Evolutionary conservation across 1,140 invertebrate genomes (phyloP), one percentile per base, ranked within the genome.

Genomic region (Adoxophyes honmai): DNA sequence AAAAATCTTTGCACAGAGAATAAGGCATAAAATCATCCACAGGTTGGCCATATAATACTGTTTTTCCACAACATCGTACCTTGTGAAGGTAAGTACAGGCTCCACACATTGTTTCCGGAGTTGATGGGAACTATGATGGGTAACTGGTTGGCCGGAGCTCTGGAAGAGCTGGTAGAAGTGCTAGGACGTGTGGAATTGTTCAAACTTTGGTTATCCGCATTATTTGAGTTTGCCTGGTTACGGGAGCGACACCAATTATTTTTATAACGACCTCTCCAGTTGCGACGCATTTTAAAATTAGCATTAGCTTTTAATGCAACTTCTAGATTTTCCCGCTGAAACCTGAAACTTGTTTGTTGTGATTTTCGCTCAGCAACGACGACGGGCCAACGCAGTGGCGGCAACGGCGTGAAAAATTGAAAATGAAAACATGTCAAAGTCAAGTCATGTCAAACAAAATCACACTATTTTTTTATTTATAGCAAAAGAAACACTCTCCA

Each of bases 41-140:
- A n/a, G n/a, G n/a, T n/a, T n/a, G n/a, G n/a, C n/a, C n/a, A n/a
- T 39, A 9, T 52, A 37, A 42, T 13, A 60, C 18, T 58, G 9
- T 51, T 53, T 55, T 53, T 52, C 10, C 57, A 57, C 38, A 55
- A 52, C 56, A 57, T 44, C 42, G 42, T 81, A 93, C 93, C 91
- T 91, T 93, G 90, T 57, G 92, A 89, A 52, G 92, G 89, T 77
- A 94, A 93, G 82, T 95, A 95, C 6, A 94, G 71, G 60, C 91
- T 92, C 93, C 94, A 95, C 44, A 91, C 90, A 71, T 90, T 88
- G 69, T 92, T 93, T 28, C 91, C 71, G 7, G 64, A 52, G 44
- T 57, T 61, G 39, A 86, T 63, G 11, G 73, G 62, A 36, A 88
- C 48, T 14, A 81, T 66, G 51, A 83, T 66, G 3, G 83, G 81